Evolutionary conservation across 2,797 vertebrate genomes (phyloP).

Genomic region (Sebastes ruberrimus): DNA sequence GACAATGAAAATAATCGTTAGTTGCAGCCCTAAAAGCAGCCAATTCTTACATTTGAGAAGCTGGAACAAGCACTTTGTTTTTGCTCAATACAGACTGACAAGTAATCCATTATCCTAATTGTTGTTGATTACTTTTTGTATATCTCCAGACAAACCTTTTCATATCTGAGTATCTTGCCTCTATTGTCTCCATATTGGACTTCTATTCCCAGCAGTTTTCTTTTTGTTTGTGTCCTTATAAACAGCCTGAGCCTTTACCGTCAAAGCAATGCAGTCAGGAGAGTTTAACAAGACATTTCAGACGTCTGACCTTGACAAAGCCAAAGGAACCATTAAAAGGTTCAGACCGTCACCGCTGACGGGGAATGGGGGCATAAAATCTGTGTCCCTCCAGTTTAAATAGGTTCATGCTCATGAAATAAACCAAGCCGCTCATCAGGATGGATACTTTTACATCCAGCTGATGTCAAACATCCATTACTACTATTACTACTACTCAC

Average conservation of each 20-base stretch:
- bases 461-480: slow-evolving; percentile 8
- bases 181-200: slow-evolving; percentile 16
- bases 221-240: slow-evolving; percentile 38
- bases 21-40: not conserved
- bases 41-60: not conserved
- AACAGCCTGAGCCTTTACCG: slow-evolving; percentile 27
- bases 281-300: slow-evolving; percentile 26
- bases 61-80: not conserved
- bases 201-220: slow-evolving; percentile 27
- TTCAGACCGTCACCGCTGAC: slow-evolving; percentile 6
- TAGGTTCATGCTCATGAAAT: slow-evolving; percentile 4
- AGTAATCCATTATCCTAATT: not conserved
- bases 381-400: slow-evolving; percentile 10
- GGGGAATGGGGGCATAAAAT: slow-evolving; percentile 1
- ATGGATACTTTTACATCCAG: slow-evolving; percentile 1
- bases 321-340: slow-evolving; percentile 30
- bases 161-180: not conserved
- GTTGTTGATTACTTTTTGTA: not conserved
- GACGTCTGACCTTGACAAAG: slow-evolving; percentile 39
- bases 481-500: not conserved
- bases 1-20: too few species aligned
- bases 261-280: slow-evolving; percentile 51
- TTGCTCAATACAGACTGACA: not conserved
- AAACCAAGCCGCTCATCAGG: not conserved
- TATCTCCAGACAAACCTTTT: not conserved